Conservation (phyloP, 2,113 vertebrate genomes). For the Mystacornis crossleyi region DNA sequence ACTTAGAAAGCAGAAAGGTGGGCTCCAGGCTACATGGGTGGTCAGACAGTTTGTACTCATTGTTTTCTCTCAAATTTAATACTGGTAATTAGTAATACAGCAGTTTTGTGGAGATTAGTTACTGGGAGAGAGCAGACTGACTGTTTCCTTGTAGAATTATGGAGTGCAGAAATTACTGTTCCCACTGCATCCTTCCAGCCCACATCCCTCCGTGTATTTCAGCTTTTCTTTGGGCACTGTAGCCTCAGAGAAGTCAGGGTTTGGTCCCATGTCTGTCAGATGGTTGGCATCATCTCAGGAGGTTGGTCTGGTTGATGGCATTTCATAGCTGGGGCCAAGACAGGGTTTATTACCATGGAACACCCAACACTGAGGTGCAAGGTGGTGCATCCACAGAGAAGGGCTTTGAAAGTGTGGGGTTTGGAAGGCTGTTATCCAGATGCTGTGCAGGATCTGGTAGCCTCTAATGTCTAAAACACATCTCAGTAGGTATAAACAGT, state of each 20-base stretch:
- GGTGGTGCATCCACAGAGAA: not conserved
- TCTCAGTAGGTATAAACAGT: not conserved
- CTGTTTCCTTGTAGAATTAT: not conserved
- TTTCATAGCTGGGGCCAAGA: not conserved
- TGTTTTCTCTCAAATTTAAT: constrained; percentile 31
- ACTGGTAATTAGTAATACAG: not conserved
- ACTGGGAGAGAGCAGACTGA: not conserved
- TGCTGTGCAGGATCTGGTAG: not conserved
- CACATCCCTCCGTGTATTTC: not conserved
- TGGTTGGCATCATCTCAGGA: not conserved
- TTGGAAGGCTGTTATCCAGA: not conserved
- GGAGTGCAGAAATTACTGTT: not conserved
- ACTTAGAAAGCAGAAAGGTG: constrained; percentile 32
- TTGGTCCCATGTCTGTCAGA: not conserved
- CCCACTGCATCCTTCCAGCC: not conserved
- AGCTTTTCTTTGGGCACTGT: not conserved
- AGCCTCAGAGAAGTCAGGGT: not conserved
- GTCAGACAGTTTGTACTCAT: not conserved
- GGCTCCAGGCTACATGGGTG: constrained; percentile 4
- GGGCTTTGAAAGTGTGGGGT: not conserved
- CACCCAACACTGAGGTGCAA: not conserved
- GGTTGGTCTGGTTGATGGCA: not conserved
- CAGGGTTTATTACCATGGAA: not conserved
- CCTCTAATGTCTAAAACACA: not conserved
- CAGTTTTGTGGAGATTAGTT: not conserved